phyloP scores from a whole-genome alignment of 2,797 vertebrate genomes.

The Chaenodraco wilsoni region DNA sequence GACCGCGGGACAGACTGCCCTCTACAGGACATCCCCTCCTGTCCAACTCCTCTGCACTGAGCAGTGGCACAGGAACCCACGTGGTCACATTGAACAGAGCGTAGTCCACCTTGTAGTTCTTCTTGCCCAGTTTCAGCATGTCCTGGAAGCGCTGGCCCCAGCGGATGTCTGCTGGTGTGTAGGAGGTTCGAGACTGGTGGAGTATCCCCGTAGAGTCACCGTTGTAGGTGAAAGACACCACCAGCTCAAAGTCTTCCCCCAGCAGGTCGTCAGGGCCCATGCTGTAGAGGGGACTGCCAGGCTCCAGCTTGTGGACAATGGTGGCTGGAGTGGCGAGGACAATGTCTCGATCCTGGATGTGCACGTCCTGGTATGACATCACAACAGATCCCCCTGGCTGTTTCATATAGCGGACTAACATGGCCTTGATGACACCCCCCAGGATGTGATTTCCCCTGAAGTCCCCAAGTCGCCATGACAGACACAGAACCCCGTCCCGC shows the following conservation, averaged over 20 bases:
- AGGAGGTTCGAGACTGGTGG: constrained; percentile 94
- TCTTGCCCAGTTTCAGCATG: constrained; percentile 86
- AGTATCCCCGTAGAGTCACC: constrained; percentile 94
- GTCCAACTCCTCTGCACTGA: constrained; percentile 89
- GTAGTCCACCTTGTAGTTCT: constrained; percentile 91
- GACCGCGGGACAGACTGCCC: not conserved
- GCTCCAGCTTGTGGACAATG: constrained; percentile 89
- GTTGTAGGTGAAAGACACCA: constrained; percentile 94
- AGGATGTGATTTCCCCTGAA: constrained; percentile 94
- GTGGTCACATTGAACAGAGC: constrained; percentile 90
- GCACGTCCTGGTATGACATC: constrained; percentile 88
- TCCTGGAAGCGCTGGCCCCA: constrained; percentile 94
- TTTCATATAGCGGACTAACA: constrained; percentile 86
- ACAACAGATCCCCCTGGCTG: constrained; percentile 82
- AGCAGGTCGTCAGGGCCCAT: constrained; percentile 86
- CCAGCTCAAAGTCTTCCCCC: constrained; percentile 90
- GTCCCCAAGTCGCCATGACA: constrained; percentile 95
- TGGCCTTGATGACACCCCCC: constrained; percentile 90
- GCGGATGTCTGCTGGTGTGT: constrained; percentile 89
- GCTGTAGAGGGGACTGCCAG: constrained; percentile 89
- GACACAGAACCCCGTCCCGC: constrained; percentile 87
- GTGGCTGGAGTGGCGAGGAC: constrained; percentile 90
- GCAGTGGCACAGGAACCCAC: constrained; percentile 86
- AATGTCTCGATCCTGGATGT: constrained; percentile 87
- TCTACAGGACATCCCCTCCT: constrained; percentile 27